phyloP scores from a whole-genome alignment of 2,113 vertebrate genomes.

The Taxidea taxus region DNA sequence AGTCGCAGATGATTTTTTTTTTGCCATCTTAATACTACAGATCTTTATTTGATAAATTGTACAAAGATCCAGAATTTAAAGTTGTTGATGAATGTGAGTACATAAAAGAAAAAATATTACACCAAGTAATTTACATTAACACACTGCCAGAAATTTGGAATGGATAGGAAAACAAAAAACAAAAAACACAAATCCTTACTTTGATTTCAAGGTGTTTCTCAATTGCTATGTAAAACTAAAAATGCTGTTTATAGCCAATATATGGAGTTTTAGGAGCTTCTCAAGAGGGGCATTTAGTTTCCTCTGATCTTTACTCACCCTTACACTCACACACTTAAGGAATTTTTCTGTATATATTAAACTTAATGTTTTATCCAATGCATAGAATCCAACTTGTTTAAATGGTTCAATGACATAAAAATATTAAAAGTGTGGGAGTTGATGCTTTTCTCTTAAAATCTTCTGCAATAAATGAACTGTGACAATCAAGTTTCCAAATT shows the following conservation, averaged over 20 bases:
- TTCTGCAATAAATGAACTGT: slow-evolving; percentile 46
- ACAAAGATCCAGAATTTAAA: background rate
- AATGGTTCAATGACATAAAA: slow-evolving; percentile 42
- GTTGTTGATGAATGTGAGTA: background rate
- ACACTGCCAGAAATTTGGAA: background rate
- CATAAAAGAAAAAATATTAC: background rate
- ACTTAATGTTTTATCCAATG: slow-evolving; percentile 50
- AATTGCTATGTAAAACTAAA: background rate
- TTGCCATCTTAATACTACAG: background rate
- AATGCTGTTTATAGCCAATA: background rate
- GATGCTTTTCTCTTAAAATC: slow-evolving; percentile 32
- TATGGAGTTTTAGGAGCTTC: background rate
- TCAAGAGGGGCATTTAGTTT: background rate
- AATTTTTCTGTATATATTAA: slow-evolving; percentile 34
- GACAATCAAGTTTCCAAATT: slow-evolving; percentile 63
- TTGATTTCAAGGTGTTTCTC: background rate
- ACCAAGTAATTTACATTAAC: background rate
- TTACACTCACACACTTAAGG: background rate
- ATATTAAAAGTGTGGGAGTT: background rate
- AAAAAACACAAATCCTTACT: background rate
- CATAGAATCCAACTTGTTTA: slow-evolving; percentile 41
- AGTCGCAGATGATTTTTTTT: background rate
- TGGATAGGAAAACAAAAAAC: background rate
- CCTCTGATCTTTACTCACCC: slow-evolving; percentile 30
- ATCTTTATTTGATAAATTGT: background rate